phyloP scores from a whole-genome alignment of 1,140 invertebrate genomes.

The Penaeus chinensis region DNA sequence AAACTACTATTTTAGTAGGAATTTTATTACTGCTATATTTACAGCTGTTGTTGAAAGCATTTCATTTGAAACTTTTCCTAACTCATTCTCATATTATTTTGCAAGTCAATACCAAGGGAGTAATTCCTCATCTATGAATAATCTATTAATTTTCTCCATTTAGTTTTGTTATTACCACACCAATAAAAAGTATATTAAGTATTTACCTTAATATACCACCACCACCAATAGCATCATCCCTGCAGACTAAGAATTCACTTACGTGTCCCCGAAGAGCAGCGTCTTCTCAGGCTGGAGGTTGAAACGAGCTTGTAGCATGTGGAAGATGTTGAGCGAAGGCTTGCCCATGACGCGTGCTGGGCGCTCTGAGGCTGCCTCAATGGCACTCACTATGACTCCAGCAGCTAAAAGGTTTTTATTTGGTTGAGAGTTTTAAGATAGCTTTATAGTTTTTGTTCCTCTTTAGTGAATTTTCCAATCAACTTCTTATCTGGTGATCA shows the following conservation, averaged over 20 bases:
- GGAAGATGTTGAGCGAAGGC: conserved; percentile 76
- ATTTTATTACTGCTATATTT: no score
- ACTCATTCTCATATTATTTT: no score
- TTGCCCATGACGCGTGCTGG: conserved; percentile 90
- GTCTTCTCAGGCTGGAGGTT: conserved; percentile 81
- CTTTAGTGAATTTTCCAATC: neutral
- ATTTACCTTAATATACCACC: neutral
- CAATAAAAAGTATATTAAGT: neutral
- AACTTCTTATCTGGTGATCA: no score
- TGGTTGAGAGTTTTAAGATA: conserved; percentile 8
- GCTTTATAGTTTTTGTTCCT: neutral
- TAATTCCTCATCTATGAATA: no score
- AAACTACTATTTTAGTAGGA: no score
- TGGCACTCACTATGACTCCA: conserved; percentile 84
- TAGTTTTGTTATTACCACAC: neutral
- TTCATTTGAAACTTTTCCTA: no score
- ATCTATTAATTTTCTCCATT: no score
- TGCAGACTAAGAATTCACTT: conserved; percentile 53
- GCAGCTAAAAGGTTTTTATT: conserved; percentile 66
- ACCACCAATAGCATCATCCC: neutral
- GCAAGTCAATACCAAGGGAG: no score
- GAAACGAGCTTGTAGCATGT: conserved; percentile 74
- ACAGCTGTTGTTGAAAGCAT: no score
- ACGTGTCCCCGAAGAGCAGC: conserved; percentile 92
- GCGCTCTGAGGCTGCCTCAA: conserved; percentile 83